These are phyloP conservation scores for Dermochelys coriacea DNA, from an alignment of 2,797 vertebrate genomes.

Conservation along the genomic window DNA sequence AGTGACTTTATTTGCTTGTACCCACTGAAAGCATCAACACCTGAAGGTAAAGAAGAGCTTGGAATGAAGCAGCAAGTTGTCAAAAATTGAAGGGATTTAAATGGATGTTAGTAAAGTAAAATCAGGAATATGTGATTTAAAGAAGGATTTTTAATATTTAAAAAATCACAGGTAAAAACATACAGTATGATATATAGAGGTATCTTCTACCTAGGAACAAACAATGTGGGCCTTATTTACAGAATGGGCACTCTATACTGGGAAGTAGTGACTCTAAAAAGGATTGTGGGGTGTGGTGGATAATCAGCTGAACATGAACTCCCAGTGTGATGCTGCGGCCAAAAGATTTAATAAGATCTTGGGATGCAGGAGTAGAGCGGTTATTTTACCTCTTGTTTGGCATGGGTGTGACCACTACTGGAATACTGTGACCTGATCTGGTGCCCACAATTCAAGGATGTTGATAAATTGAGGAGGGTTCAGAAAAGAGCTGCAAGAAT, in stretches of 20 bases:
- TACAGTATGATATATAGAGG: too few relatives aligned
- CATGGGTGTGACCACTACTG: neutral
- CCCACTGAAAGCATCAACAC: constrained; percentile 13
- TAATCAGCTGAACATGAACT: neutral
- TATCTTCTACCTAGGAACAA: too few relatives aligned
- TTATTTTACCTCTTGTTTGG: neutral
- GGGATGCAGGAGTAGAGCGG: neutral
- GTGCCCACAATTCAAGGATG: neutral
- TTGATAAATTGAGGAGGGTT: too few relatives aligned
- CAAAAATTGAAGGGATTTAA: constrained; percentile 6
- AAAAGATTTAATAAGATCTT: neutral
- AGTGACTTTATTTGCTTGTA: constrained; percentile 18
- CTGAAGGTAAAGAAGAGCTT: constrained; percentile 17
- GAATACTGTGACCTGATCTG: neutral
- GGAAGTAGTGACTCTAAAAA: neutral
- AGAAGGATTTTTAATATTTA: too few relatives aligned
- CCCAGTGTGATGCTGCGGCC: neutral
- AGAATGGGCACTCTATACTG: neutral
- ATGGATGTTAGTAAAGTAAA: constrained; percentile 2
- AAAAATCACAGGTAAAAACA: too few relatives aligned
- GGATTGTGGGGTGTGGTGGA: neutral
- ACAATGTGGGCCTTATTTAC: neutral
- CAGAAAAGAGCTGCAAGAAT: too few relatives aligned
- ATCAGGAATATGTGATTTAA: neutral
- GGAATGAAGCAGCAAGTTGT: constrained; percentile 3